phyloP scores from a whole-genome alignment of 2,797 vertebrate species.

The Craterocephalus amniculus region DNA sequence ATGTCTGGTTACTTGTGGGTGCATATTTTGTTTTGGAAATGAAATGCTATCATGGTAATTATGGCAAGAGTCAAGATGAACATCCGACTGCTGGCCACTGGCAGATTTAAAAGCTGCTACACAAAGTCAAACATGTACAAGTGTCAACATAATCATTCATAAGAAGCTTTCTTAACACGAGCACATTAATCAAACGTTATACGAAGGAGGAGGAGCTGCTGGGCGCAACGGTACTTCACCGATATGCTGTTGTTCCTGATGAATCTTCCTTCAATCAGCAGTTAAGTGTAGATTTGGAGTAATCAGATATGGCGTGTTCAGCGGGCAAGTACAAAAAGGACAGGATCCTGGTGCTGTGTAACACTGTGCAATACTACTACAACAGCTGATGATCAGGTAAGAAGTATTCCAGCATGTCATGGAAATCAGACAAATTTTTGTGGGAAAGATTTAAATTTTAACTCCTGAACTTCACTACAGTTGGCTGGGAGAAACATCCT shows the following conservation, averaged over 20 bases:
- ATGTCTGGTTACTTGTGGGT: conserved; percentile 34
- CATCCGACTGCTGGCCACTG: conserved; percentile 50
- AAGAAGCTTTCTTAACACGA: conserved; percentile 63
- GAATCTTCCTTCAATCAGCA: neutral
- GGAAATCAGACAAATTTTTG: conserved; percentile 42
- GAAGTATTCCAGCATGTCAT: conserved; percentile 29
- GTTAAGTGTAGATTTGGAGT: neutral
- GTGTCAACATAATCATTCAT: conserved; percentile 70
- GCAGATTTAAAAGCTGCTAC: conserved; percentile 59
- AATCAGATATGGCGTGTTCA: too few relatives aligned
- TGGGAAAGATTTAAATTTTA: conserved; percentile 49
- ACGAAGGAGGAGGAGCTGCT: conserved; percentile 40
- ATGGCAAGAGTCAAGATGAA: conserved; percentile 52
- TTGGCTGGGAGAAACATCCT: conserved; percentile 37
- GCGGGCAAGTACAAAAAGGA: neutral
- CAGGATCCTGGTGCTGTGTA: neutral
- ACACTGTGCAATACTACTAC: neutral
- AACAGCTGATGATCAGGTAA: conserved; percentile 8
- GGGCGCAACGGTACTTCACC: conserved; percentile 35
- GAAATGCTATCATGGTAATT: conserved; percentile 57
- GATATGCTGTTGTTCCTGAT: conserved; percentile 19
- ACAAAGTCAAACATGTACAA: conserved; percentile 66
- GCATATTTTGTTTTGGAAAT: conserved; percentile 46
- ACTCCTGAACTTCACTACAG: conserved; percentile 36
- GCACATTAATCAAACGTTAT: conserved; percentile 71